Percentiles rank a stretch among this genome's conserved stretches.
These are phyloP conservation scores for Autographa gamma DNA, from an alignment of 2,888 invertebrate genomes.

Conservation along the genomic window DNA sequence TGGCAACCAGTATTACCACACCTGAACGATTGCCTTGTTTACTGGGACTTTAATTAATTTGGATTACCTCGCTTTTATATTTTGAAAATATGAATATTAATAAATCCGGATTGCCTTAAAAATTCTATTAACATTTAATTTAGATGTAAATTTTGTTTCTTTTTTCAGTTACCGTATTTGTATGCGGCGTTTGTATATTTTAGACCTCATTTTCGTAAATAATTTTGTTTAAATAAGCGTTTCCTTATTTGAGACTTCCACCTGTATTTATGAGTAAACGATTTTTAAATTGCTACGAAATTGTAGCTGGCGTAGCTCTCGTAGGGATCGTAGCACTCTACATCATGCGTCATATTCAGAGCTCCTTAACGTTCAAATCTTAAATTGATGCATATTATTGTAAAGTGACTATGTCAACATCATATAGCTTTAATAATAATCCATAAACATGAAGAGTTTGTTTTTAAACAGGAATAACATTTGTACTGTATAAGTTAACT, in stretches of 20 bases:
- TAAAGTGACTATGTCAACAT: background rate
- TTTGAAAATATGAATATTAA: slow-evolving; percentile 58
- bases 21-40: slow-evolving; percentile 48
- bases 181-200: slow-evolving; percentile 5
- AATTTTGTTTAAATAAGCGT: background rate
- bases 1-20: slow-evolving; percentile 13
- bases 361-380: background rate
- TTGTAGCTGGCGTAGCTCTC: background rate
- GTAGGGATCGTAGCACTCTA: background rate
- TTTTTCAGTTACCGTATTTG: slow-evolving; percentile 31
- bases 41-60: slow-evolving; percentile 56
- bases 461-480: too few relatives aligned
- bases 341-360: slow-evolving; percentile 1
- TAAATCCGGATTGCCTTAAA: slow-evolving; percentile 49
- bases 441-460: too few relatives aligned
- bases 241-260: background rate
- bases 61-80: slow-evolving; percentile 52
- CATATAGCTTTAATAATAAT: too few relatives aligned
- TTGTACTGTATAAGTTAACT: background rate
- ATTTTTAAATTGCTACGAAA: slow-evolving; percentile 5
- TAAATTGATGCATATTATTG: background rate
- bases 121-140: slow-evolving; percentile 57
- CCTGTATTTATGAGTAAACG: background rate
- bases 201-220: slow-evolving; percentile 6
- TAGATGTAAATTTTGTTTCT: slow-evolving; percentile 56